Evolutionary conservation across 2,888 invertebrate species (phyloP), one percentile per base, ranked within the genome.

Genomic region (Agonopterix alstromeriana): DNA sequence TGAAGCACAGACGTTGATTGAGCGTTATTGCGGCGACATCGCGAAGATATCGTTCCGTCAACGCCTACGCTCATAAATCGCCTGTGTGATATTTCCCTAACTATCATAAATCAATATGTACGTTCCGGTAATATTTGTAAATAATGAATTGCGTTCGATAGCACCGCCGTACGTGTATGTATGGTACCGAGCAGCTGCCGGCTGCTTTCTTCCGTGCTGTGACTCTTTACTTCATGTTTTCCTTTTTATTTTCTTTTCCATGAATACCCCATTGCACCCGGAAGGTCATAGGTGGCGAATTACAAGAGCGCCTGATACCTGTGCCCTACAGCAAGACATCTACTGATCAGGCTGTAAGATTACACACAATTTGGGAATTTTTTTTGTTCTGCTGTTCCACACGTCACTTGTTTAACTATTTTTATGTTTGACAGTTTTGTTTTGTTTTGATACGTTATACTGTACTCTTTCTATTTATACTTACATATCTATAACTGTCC

Each of bases 241-340:
- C 80, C 81, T 87, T 88, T 86, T 88, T 83, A 84, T 87, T 89
- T 89, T 89, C 85, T 89, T 93, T 93, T 93, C 93, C 93, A 93
- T 93, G 93, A 93, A 93, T 90, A 92, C 93, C 93, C 82, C 79
- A 84, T 94, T 95, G 94, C 93, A 93, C 94, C 93, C 95, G 96
- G 94, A 96, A 98, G 98, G 98, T 98, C 94, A 98, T 98, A 96
- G 98, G 98, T 95, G 98, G 98, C 92, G 97, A 98, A 93, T 97
- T 97, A 93, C 97, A 98, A 94, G 98, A 98, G 93, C 97, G 98
- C 92, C 96, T 98, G 95, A 98, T 98, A 91, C 97, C 98, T 91
- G 98, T 98, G 91, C 98, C 98, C 91, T 98, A 98, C 95, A 98
- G 98, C 97, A 98, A 98, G 96, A 97, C 97, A 91, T 97, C 97